These are phyloP conservation scores for Parnassius glacialis DNA, from an alignment of 2,888 invertebrate genomes.

Conservation along the genomic window DNA sequence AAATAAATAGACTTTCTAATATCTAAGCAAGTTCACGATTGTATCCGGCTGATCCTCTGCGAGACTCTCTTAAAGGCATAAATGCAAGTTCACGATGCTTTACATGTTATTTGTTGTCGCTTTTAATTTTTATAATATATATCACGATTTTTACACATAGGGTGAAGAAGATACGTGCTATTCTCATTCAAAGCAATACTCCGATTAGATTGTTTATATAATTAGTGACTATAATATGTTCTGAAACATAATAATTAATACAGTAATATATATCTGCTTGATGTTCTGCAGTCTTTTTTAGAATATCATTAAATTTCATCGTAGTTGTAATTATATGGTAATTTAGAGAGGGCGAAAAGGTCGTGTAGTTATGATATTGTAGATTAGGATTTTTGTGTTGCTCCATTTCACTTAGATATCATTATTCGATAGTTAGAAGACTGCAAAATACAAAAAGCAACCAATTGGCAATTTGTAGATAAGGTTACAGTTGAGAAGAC, in stretches of 20 bases:
- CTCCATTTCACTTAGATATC: background rate
- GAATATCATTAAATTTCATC: background rate
- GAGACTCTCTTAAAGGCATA: slow-evolving; percentile 30
- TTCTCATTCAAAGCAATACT: slow-evolving; percentile 51
- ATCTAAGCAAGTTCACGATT: slow-evolving; percentile 3
- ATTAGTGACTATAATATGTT: slow-evolving; percentile 31
- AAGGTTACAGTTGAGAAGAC: slow-evolving; percentile 46
- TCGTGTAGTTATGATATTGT: background rate
- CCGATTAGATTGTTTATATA: slow-evolving; percentile 36
- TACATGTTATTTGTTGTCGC: slow-evolving; percentile 33
- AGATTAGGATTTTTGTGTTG: too few species aligned
- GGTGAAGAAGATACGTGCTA: slow-evolving; percentile 38
- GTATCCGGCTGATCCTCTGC: slow-evolving; percentile 13
- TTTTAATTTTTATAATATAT: slow-evolving; percentile 29
- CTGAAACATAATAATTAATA: slow-evolving; percentile 41
- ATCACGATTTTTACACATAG: slow-evolving; percentile 29
- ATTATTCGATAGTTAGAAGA: slow-evolving; percentile 16
- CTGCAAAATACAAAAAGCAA: slow-evolving; percentile 38
- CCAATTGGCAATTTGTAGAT: slow-evolving; percentile 47
- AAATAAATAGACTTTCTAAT: background rate
- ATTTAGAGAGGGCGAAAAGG: background rate
- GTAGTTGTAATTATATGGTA: background rate
- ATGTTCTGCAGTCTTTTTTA: slow-evolving; percentile 40
- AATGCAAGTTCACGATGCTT: slow-evolving; percentile 29
- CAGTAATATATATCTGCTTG: slow-evolving; percentile 39